Evolutionary conservation across 1,140 invertebrate genomes (phyloP).

Genomic region (Reticulitermes speratus): DNA sequence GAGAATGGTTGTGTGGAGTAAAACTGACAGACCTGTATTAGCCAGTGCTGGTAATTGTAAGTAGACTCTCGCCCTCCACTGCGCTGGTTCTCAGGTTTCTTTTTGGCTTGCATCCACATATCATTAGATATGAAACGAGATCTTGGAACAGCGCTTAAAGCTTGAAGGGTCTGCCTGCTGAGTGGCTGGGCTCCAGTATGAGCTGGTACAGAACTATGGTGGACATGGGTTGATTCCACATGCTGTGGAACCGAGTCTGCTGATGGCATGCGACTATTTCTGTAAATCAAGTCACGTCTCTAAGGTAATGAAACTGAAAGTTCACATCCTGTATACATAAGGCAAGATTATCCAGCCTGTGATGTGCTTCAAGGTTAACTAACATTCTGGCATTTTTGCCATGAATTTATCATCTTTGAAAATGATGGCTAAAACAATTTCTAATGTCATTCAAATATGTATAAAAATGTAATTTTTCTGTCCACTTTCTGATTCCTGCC

Average conservation of each 20-base stretch:
- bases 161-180: slow-evolving; percentile 73
- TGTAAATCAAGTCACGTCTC: slow-evolving; percentile 41
- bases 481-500: no score
- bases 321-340: no score
- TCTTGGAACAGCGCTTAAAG: slow-evolving; percentile 73
- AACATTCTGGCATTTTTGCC: no score
- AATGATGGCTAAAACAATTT: no score
- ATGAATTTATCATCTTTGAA: no score
- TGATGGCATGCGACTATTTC: slow-evolving; percentile 61
- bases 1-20: no score
- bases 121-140: slow-evolving; percentile 66
- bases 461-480: no score
- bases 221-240: slow-evolving; percentile 39
- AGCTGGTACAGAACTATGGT: slow-evolving; percentile 17
- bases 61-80: not conserved
- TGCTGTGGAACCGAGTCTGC: slow-evolving; percentile 55
- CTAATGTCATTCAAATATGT: no score
- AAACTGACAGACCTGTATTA: slow-evolving; percentile 64
- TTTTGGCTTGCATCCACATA: slow-evolving; percentile 68
- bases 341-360: no score
- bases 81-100: slow-evolving; percentile 60
- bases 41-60: slow-evolving; percentile 82
- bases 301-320: no score
- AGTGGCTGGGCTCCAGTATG: slow-evolving; percentile 53
- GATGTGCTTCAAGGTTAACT: no score